Evolutionary conservation across 2,113 vertebrate species (phyloP).

Genomic region (Coracopsis vasa): DNA sequence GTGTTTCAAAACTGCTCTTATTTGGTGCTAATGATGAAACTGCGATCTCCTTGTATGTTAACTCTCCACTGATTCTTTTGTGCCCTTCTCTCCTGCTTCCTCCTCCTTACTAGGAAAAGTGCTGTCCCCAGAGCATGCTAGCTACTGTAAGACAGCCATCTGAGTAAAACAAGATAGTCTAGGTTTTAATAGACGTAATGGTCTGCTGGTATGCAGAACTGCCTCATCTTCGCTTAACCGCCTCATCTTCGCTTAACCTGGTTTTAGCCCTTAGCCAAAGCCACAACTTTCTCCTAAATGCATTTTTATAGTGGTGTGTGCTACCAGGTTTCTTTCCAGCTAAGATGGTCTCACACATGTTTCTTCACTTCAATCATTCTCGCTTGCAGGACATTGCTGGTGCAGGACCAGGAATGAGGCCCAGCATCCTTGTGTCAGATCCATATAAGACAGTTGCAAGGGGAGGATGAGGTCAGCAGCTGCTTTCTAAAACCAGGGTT

Average conservation of each 20-base stretch:
- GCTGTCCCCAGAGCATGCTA: neutral
- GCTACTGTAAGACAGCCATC: neutral
- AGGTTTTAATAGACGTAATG: neutral
- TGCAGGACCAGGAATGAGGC: neutral
- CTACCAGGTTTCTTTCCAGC: neutral
- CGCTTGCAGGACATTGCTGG: neutral
- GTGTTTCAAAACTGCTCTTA: constrained; percentile 42
- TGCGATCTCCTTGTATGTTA: neutral
- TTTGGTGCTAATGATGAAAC: constrained; percentile 14
- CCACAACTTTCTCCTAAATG: neutral
- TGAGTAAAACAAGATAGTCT: neutral
- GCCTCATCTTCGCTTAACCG: neutral
- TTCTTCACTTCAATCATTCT: neutral
- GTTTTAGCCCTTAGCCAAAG: neutral
- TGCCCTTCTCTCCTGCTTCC: neutral
- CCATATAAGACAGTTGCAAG: neutral
- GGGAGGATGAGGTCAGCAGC: neutral
- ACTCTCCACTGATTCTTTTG: neutral
- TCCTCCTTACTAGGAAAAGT: neutral
- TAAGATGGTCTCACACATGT: accelerated
- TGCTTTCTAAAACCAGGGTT: neutral
- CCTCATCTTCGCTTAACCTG: neutral
- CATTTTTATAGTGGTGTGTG: neutral
- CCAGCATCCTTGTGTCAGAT: neutral
- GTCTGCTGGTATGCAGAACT: neutral